Evolutionary conservation across 2,888 invertebrate genomes (phyloP).

Genomic region (Cerastis leucographa): DNA sequence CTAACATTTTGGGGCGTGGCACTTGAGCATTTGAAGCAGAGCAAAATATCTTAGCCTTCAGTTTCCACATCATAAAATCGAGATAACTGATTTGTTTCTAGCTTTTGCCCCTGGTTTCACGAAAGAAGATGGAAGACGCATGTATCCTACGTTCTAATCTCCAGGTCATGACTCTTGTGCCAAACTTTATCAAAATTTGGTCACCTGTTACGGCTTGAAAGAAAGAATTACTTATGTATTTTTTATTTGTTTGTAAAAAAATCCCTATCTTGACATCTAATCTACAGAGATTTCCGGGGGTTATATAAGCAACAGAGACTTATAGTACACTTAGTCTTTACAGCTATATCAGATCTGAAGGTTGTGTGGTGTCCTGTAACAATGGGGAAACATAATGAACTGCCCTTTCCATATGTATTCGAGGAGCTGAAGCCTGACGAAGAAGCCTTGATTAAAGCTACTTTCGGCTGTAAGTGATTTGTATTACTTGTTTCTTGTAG

Average conservation of each 20-base stretch:
- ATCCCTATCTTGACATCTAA: no score
- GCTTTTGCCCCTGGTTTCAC: not conserved
- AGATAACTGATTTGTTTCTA: not conserved
- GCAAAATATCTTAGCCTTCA: not conserved
- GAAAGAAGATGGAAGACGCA: no score
- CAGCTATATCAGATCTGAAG: not conserved
- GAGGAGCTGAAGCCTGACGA: constrained; percentile 32
- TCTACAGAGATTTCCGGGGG: not conserved
- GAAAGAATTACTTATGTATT: not conserved
- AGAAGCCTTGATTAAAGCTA: constrained; percentile 6
- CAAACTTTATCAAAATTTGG: no score
- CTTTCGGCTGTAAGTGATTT: constrained; percentile 20
- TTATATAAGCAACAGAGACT: not conserved
- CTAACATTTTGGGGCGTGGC: not conserved
- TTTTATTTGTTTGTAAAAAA: not conserved
- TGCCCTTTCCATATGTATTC: not conserved
- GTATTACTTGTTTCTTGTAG: not conserved
- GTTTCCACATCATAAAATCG: not conserved
- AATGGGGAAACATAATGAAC: not conserved
- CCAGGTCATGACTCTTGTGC: no score
- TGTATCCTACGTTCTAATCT: no score
- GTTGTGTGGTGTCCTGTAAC: not conserved
- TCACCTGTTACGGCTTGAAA: no score
- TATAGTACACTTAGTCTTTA: not conserved
- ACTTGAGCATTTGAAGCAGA: not conserved